A percentile compares a stretch with the other conserved stretches of the same genome.
Conservation (phyloP, 2,888 invertebrate genomes). For the Tyria jacobaeae region DNA sequence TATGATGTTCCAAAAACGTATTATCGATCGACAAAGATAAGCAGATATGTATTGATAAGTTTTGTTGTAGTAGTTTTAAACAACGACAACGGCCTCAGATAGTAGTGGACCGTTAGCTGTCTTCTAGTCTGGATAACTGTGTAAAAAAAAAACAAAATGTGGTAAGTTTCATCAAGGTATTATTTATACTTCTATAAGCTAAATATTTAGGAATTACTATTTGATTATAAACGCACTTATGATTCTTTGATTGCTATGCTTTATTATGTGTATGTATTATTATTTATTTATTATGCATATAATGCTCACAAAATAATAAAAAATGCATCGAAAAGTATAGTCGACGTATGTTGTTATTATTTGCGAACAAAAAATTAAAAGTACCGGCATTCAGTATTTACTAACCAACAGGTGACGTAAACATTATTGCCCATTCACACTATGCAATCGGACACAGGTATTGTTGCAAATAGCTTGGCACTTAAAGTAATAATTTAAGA, state of each 20-base stretch:
- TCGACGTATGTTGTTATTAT: not conserved
- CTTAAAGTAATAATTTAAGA: constrained; percentile 9
- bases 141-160: constrained; percentile 51
- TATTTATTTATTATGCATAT: too few species aligned
- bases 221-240: not conserved
- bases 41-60: constrained; percentile 51
- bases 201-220: not conserved
- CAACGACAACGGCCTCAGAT: constrained; percentile 33
- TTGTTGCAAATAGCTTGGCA: constrained; percentile 19
- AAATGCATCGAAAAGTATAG: not conserved
- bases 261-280: too few species aligned
- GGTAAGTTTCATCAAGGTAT: constrained; percentile 50
- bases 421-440: constrained; percentile 34
- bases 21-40: constrained; percentile 55
- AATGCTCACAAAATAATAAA: not conserved
- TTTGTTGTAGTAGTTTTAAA: constrained; percentile 43
- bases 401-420: constrained; percentile 36
- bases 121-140: constrained; percentile 37
- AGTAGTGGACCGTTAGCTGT: constrained; percentile 42
- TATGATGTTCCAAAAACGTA: constrained; percentile 27
- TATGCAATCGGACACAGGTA: constrained; percentile 24
- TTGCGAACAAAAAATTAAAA: too few species aligned
- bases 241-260: too few species aligned
- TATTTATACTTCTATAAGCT: too few species aligned
- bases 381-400: too few species aligned